A percentile compares a stretch with the other conserved stretches of the same genome.
Conservation (phyloP, 2,888 invertebrate genomes). For the Hermaeophaga mercurialis region DNA sequence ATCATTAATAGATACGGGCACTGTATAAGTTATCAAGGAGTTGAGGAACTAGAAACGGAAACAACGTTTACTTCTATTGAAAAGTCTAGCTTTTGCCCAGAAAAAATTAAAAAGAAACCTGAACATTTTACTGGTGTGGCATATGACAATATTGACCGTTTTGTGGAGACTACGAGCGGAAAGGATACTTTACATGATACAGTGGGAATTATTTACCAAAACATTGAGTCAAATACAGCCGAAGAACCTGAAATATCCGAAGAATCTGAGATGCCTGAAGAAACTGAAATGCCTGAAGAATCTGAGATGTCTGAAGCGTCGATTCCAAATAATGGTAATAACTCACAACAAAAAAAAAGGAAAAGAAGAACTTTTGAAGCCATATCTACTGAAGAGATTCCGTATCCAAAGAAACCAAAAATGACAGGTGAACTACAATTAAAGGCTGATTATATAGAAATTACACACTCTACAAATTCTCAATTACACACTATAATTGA, state of each 20-base stretch:
- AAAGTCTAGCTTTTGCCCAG: slow-evolving; percentile 26
- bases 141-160: slow-evolving; percentile 31
- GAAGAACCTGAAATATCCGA: slow-evolving; percentile 23
- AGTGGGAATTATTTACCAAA: slow-evolving; percentile 30
- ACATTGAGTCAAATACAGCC: slow-evolving; percentile 22
- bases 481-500: background rate
- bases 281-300: no score
- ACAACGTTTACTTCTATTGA: slow-evolving; percentile 19
- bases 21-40: slow-evolving; percentile 20
- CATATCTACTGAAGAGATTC: slow-evolving; percentile 29
- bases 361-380: slow-evolving; percentile 31
- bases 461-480: background rate
- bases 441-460: background rate
- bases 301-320: no score
- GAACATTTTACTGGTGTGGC: slow-evolving; percentile 26
- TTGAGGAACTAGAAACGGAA: slow-evolving; percentile 31
- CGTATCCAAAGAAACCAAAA: slow-evolving; percentile 38
- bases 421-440: slow-evolving; percentile 27
- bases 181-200: slow-evolving; percentile 25
- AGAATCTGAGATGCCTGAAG: no score
- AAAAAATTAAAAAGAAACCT: slow-evolving; percentile 21
- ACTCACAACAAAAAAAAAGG: no score
- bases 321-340: no score
- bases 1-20: slow-evolving; percentile 27
- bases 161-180: slow-evolving; percentile 30